A percentile compares a stretch with the other conserved stretches of the same genome.
Conservation (phyloP, 2,113 vertebrate species). For the Notarius lentiginosus region DNA sequence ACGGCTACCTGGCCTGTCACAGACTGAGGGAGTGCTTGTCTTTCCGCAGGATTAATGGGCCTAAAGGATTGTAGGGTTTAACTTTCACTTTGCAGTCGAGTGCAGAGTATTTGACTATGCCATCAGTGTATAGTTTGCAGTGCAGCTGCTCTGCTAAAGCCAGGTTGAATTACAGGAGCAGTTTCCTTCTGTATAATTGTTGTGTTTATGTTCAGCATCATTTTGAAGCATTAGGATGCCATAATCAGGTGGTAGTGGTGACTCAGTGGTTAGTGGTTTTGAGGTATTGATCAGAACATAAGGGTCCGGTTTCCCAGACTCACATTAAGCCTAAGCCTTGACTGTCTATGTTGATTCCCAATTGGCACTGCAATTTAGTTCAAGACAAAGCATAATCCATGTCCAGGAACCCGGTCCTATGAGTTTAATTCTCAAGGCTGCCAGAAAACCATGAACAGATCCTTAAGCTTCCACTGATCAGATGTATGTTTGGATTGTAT, state of each 20-base stretch:
- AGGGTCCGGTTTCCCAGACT: neutral
- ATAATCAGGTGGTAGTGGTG: neutral
- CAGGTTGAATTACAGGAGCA: neutral
- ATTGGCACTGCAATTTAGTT: neutral
- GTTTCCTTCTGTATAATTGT: neutral
- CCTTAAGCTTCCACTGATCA: neutral
- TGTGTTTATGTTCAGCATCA: neutral
- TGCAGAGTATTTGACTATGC: constrained; percentile 14
- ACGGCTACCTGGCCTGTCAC: constrained; percentile 57
- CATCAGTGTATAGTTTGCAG: constrained; percentile 6
- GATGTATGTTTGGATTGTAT: neutral
- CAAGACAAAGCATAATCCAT: neutral
- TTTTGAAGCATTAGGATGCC: neutral
- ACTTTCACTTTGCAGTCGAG: constrained; percentile 37
- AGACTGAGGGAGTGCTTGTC: constrained; percentile 30
- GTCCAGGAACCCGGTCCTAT: neutral
- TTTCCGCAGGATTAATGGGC: constrained; percentile 56
- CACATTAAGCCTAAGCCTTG: neutral
- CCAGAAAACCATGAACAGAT: neutral
- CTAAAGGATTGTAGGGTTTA: constrained; percentile 39
- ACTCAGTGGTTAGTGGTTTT: neutral
- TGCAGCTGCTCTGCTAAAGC: constrained; percentile 16
- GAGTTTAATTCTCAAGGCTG: neutral
- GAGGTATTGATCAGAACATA: constrained; percentile 5
- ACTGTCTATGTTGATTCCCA: neutral